Percentiles rank a stretch among this genome's conserved stretches.
Evolutionary conservation across 1,140 invertebrate genomes (phyloP).

Genomic region (Ptiloglossa arizonensis): DNA sequence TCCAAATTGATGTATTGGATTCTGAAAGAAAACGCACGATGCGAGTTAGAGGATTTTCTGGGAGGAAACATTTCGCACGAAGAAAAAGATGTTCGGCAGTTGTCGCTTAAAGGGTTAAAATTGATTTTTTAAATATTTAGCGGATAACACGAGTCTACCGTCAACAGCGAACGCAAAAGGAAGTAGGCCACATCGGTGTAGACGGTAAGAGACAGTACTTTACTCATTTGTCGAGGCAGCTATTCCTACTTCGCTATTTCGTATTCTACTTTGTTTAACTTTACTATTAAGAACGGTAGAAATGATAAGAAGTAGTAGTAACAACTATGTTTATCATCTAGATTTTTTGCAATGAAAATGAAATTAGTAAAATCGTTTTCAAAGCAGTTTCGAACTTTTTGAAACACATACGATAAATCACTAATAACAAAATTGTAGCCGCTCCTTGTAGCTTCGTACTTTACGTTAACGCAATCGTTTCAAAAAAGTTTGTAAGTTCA

Average conservation of each 20-base stretch:
- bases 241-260: conserved; percentile 44
- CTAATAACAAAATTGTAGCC: too few species aligned
- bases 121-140: background rate
- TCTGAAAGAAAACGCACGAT: too few species aligned
- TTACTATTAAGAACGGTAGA: background rate
- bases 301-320: background rate
- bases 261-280: conserved; percentile 37
- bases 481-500: too few species aligned
- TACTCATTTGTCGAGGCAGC: conserved; percentile 35
- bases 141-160: background rate
- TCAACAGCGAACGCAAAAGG: background rate
- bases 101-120: background rate
- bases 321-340: background rate
- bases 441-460: too few species aligned
- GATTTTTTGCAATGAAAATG: background rate
- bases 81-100: too few species aligned
- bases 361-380: background rate
- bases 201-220: conserved; percentile 12
- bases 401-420: too few species aligned
- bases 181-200: background rate
- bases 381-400: background rate
- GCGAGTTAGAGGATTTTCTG: too few species aligned
- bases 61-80: too few species aligned
- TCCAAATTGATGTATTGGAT: background rate
- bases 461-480: too few species aligned